phyloP scores from a whole-genome alignment of 2,113 vertebrate species.

The Austrofundulus limnaeus region DNA sequence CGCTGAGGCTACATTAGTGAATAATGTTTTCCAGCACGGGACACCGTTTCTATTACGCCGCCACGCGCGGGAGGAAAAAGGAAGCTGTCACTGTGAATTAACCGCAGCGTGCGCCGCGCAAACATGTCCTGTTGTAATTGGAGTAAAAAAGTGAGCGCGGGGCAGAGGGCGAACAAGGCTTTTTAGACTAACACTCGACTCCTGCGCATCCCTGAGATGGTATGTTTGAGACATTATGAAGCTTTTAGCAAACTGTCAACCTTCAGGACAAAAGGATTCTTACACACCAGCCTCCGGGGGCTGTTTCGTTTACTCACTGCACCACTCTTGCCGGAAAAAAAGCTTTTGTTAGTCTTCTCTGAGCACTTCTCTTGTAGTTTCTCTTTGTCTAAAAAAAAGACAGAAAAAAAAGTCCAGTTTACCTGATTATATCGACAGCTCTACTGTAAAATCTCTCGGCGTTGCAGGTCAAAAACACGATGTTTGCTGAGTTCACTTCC shows the following conservation, averaged over 20 bases:
- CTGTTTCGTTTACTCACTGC: conserved; percentile 68
- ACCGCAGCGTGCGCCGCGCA: conserved; percentile 72
- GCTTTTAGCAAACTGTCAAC: conserved; percentile 82
- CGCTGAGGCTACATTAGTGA: conserved; percentile 79
- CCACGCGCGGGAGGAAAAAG: conserved; percentile 81
- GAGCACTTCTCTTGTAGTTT: conserved; percentile 74
- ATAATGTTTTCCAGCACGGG: conserved; percentile 81
- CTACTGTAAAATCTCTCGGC: conserved; percentile 93
- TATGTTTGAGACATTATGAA: conserved; percentile 83
- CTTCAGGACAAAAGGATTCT: conserved; percentile 71
- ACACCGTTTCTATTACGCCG: conserved; percentile 80
- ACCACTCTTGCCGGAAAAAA: conserved; percentile 77
- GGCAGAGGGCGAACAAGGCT: conserved; percentile 62
- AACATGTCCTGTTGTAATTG: conserved; percentile 83
- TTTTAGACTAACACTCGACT: conserved; percentile 76
- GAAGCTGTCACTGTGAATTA: conserved; percentile 86
- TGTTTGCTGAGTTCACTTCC: conserved; percentile 84
- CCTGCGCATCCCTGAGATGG: conserved; percentile 63
- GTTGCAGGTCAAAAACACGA: conserved; percentile 91
- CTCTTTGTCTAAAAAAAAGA: conserved; percentile 54
- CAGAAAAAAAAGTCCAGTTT: conserved; percentile 89
- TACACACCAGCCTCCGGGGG: conserved; percentile 51
- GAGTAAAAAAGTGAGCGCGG: conserved; percentile 65
- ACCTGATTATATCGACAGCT: conserved; percentile 95
- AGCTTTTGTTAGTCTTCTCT: conserved; percentile 81